A percentile compares a stretch with the other conserved stretches of the same genome.
These are phyloP conservation scores for Drosophila grimshawi DNA, from an alignment of 1,140 invertebrate genomes.

Conservation along the genomic window DNA sequence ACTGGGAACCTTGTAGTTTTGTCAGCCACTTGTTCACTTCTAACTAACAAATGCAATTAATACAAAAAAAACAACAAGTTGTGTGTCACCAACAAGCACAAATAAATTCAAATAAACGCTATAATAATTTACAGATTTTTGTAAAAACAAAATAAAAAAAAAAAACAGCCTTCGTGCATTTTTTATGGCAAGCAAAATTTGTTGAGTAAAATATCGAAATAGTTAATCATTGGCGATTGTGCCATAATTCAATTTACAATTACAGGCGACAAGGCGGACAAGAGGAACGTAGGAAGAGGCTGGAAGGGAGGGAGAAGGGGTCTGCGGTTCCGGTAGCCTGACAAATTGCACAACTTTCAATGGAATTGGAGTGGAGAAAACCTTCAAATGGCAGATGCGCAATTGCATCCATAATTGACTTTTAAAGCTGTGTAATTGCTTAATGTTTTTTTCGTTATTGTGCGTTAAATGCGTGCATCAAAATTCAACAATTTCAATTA, in stretches of 20 bases:
- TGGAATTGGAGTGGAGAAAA: slow-evolving; percentile 26
- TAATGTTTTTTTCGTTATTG: slow-evolving; percentile 40
- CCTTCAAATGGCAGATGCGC: slow-evolving; percentile 70
- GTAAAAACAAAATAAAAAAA: slow-evolving; percentile 32
- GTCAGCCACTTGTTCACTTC: slow-evolving; percentile 2
- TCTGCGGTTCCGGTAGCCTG: slow-evolving; percentile 25
- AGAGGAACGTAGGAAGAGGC: neutral
- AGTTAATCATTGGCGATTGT: slow-evolving; percentile 31
- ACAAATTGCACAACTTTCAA: slow-evolving; percentile 33
- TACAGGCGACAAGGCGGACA: slow-evolving; percentile 8
- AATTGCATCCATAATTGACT: slow-evolving; percentile 66
- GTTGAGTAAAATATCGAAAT: slow-evolving; percentile 18
- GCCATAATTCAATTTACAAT: slow-evolving; percentile 15
- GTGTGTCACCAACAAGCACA: slow-evolving; percentile 44
- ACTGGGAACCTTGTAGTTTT: slow-evolving; percentile 15
- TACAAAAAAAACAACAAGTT: slow-evolving; percentile 24
- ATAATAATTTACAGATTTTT: slow-evolving; percentile 38
- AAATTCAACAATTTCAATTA: neutral
- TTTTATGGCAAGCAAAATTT: slow-evolving; percentile 16
- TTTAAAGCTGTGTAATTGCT: slow-evolving; percentile 54
- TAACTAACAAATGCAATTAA: slow-evolving; percentile 13
- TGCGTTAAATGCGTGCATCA: slow-evolving; percentile 58
- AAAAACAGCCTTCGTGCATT: slow-evolving; percentile 30
- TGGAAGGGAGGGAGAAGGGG: neutral
- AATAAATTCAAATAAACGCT: slow-evolving; percentile 39